Evolutionary conservation across 2,113 vertebrate species (phyloP).

Genomic region (Ophthalmolycus amberensis): DNA sequence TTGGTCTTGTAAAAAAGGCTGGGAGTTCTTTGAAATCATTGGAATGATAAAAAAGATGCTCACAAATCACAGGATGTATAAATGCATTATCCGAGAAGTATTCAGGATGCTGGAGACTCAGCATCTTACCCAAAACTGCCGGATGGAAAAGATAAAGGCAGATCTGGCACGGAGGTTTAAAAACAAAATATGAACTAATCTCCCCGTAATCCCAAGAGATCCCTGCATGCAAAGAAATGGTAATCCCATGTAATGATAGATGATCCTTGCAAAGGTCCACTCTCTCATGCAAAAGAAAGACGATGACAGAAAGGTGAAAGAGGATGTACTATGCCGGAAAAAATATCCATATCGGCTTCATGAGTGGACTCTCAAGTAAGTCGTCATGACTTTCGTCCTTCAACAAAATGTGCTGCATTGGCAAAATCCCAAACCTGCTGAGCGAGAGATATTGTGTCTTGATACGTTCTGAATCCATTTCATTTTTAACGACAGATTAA

Average conservation of each 20-base stretch:
- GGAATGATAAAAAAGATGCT: neutral
- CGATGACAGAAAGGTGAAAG: slow-evolving; percentile 44
- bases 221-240: slow-evolving; percentile 77
- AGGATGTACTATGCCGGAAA: slow-evolving; percentile 25
- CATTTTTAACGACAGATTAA: slow-evolving; percentile 82
- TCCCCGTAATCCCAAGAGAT: slow-evolving; percentile 81
- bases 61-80: slow-evolving; percentile 2
- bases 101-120: slow-evolving; percentile 27
- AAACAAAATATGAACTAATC: slow-evolving; percentile 81
- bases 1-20: slow-evolving; percentile 21
- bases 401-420: slow-evolving; percentile 65
- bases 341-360: slow-evolving; percentile 41
- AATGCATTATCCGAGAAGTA: slow-evolving; percentile 11
- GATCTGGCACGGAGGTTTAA: slow-evolving; percentile 63
- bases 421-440: slow-evolving; percentile 62
- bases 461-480: slow-evolving; percentile 75
- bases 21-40: neutral
- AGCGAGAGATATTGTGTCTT: slow-evolving; percentile 61
- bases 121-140: slow-evolving; percentile 56
- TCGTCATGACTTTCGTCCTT: slow-evolving; percentile 63
- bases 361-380: slow-evolving; percentile 51
- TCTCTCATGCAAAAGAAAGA: slow-evolving; percentile 59
- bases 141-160: slow-evolving; percentile 71
- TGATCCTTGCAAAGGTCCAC: slow-evolving; percentile 76
- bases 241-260: slow-evolving; percentile 81